Evolutionary conservation across 1,140 invertebrate species (phyloP).

Genomic region (Popillia japonica): DNA sequence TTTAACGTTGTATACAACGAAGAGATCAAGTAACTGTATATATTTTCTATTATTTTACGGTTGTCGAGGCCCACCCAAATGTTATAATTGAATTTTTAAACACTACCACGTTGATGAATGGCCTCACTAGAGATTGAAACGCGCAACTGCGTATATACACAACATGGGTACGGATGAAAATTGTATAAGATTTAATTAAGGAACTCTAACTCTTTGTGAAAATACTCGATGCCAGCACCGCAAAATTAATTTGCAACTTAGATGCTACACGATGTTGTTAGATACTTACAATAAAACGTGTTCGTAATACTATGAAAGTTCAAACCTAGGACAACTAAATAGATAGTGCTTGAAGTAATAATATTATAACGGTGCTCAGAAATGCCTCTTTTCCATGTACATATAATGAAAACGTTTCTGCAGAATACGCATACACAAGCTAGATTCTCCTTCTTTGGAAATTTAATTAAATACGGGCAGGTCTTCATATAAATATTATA

Average conservation of each 20-base stretch:
- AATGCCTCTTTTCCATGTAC: not conserved
- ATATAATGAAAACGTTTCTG: not conserved
- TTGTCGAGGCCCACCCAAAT: constrained; percentile 25
- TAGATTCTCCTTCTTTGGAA: no score
- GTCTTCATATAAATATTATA: no score
- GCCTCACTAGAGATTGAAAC: constrained; percentile 7
- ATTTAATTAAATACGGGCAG: no score
- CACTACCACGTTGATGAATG: constrained; percentile 18
- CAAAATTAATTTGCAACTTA: constrained; percentile 22
- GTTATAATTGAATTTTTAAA: constrained; percentile 34
- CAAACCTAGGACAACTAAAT: not conserved
- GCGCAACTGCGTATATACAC: not conserved
- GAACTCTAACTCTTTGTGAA: constrained; percentile 16
- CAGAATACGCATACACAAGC: not conserved
- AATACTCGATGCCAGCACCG: not conserved
- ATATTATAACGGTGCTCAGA: not conserved
- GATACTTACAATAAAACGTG: not conserved
- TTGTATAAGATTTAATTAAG: constrained; percentile 30
- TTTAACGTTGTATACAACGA: not conserved
- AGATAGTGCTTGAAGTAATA: not conserved
- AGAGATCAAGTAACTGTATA: constrained; percentile 22
- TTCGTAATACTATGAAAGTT: not conserved
- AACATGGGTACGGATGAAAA: not conserved
- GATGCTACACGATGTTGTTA: not conserved
- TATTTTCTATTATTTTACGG: constrained; percentile 31